Percentiles rank a stretch among this genome's conserved stretches.
These are phyloP conservation scores for Hydriomena furcata DNA, from an alignment of 2,888 invertebrate species.

Conservation along the genomic window DNA sequence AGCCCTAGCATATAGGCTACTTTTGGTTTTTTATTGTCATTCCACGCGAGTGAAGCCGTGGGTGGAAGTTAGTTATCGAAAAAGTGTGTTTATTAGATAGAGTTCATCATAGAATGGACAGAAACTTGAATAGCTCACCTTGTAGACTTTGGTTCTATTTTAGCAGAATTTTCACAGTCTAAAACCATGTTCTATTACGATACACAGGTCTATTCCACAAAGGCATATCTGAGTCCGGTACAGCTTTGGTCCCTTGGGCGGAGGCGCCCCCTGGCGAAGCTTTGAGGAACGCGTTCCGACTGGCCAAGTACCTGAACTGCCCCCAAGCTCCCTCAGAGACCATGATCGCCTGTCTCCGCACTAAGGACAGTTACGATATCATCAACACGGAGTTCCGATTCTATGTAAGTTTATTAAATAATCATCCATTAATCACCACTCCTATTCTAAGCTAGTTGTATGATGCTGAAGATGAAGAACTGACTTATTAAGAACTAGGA, in stretches of 20 bases:
- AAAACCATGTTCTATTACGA: background rate
- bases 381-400: constrained; percentile 86
- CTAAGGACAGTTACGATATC: constrained; percentile 84
- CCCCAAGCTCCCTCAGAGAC: constrained; percentile 73
- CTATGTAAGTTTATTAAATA: constrained; percentile 81
- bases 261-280: constrained; percentile 85
- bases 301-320: constrained; percentile 86
- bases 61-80: too few species aligned
- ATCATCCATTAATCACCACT: background rate
- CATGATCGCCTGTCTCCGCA: constrained; percentile 85
- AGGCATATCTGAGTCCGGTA: constrained; percentile 90
- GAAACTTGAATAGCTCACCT: too few species aligned
- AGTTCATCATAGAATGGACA: too few species aligned
- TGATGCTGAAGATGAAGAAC: too few species aligned
- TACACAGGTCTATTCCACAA: constrained; percentile 86
- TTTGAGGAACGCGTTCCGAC: constrained; percentile 80
- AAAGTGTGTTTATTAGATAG: too few species aligned
- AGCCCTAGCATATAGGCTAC: too few species aligned
- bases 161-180: too few species aligned
- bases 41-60: too few species aligned
- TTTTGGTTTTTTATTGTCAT: too few species aligned
- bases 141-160: too few species aligned
- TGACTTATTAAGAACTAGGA: too few species aligned
- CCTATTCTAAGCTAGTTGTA: too few species aligned
- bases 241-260: constrained; percentile 87